Base-by-base conservation (phyloP, 2,113 vertebrate genomes). In the Chunga burmeisteri region DNA sequence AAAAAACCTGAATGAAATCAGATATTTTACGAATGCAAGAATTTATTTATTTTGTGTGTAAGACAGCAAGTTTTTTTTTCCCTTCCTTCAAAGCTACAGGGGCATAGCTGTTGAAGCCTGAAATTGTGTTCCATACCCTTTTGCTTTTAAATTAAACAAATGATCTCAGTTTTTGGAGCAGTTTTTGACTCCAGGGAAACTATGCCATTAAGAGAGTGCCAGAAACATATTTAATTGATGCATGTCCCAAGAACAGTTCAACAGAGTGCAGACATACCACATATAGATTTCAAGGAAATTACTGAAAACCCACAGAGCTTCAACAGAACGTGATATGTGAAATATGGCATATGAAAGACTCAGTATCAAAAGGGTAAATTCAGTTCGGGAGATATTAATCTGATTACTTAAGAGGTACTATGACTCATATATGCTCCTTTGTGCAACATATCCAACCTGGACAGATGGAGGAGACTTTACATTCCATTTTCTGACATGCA, bases 131-230 rank as follows among this genome's bases (percentile, higher is more conserved):
- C 97, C 92, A 97, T 98, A 98, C 91, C 70, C 92, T 96, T 96
- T 96, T 98, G 97, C 97, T 98, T 98, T 98, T 96, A 98, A 97
- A 98, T 98, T 97, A 98, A 98, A 98, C 97, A 98, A 98, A 98
- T 98, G 95, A 98, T 96, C 97, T 98, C 98, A 98, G 96, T 65
- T 97, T 98, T 97, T 98, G 97, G 97, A 97, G 83, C 70, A 10
- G 74, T 94, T 97, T 96, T 97, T 97, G 82, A 98, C 97, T 98
- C 96, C 62, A 86, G 97, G 97, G 97, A 97, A 98, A 97, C 95
- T 79, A 97, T 97, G 97, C 95, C 96, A 98, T 98, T 98, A 98
- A 97, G 92, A 97, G 96, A 95, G 96, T 98, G 97, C 98, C 98
- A 98, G 98, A 97, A 98, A 96, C 93, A 72, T 73, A 97, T 85